phyloP scores from a whole-genome alignment of 1,140 invertebrate species.

The Pachyrhynchus sulphureomaculatus region DNA sequence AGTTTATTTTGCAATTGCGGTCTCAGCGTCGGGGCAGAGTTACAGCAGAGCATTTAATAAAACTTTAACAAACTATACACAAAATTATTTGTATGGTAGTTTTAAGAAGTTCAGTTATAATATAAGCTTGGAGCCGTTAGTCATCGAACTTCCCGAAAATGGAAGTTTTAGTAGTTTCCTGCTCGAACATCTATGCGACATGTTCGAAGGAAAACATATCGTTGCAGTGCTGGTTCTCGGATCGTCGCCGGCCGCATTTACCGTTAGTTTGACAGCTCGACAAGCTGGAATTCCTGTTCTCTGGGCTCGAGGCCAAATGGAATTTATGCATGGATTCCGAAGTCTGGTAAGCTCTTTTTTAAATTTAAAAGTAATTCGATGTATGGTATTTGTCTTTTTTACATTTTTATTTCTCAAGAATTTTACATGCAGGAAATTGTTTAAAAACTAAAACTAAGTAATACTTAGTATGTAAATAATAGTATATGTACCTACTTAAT shows the following conservation, averaged over 20 bases:
- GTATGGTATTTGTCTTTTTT: too few species aligned
- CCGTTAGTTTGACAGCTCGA: constrained; percentile 48
- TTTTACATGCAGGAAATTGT: too few species aligned
- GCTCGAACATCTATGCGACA: constrained; percentile 46
- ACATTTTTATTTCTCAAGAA: too few species aligned
- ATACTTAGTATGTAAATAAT: too few species aligned
- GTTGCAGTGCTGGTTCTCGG: constrained; percentile 50
- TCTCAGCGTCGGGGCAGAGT: constrained; percentile 39
- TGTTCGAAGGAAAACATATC: constrained; percentile 49
- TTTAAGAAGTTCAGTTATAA: constrained; percentile 38
- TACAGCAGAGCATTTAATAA: constrained; percentile 50
- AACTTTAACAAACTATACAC: constrained; percentile 48
- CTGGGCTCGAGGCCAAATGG: constrained; percentile 48
- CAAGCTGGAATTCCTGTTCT: constrained; percentile 50
- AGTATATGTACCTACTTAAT: too few species aligned
- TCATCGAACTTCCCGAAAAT: constrained; percentile 49
- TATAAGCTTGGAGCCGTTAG: constrained; percentile 46
- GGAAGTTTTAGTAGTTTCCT: constrained; percentile 49
- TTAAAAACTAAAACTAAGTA: too few species aligned
- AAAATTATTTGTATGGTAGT: constrained; percentile 39
- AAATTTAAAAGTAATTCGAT: too few species aligned
- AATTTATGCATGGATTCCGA: constrained; percentile 45
- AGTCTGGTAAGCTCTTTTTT: constrained; percentile 45
- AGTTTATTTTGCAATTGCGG: constrained; percentile 49
- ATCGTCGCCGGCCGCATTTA: constrained; percentile 50